Base-by-base conservation (phyloP, 2,888 invertebrate species). In the Rhagium mordax region DNA sequence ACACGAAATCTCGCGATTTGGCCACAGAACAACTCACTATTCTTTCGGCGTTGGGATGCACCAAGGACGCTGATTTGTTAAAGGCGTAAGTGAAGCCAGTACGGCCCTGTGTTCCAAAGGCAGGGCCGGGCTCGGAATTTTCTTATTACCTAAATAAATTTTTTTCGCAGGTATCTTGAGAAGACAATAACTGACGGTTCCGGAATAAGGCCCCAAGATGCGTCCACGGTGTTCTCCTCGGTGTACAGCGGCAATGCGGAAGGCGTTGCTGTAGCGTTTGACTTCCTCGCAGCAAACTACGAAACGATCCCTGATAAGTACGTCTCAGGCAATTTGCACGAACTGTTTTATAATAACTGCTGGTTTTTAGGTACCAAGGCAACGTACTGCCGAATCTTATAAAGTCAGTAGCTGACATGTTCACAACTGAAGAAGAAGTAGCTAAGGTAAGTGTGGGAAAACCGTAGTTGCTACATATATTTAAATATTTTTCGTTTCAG, bases 21-120 rank as follows among this genome's bases (percentile, higher is more conserved):
- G 93, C 93, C 53, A 91, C 92, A 0, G 95, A 96, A 86, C 91
- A 93, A 85, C 90, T 91, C 3, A 85, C 90, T 4, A 89, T 96
- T 0, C 89, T 96, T 27, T 87, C 86, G 65, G 90, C 92, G 0
- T 88, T 97, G 66, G 93, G 94, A 0, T 95, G 96, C 82, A 91
- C 93, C 0, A 88, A 87, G 68, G 84, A 92, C 66, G 80, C 85
- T 0, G 84, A 85, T 41, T 88, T 93, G 24, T 88, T 95, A 2
- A 85, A 87, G 16, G 86, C 88, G 92, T 93, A 86, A 67, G 75
- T 51, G 1, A 3, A n/a, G n/a, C n/a, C n/a, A n/a, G n/a, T n/a
- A n/a, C n/a, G n/a, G n/a, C n/a, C n/a, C n/a, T n/a, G n/a, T n/a
- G n/a, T n/a, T n/a, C n/a, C n/a, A n/a, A n/a, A n/a, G n/a, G n/a